Evolutionary conservation across 2,888 invertebrate species (phyloP).

Genomic region (Phlogophora meticulosa): DNA sequence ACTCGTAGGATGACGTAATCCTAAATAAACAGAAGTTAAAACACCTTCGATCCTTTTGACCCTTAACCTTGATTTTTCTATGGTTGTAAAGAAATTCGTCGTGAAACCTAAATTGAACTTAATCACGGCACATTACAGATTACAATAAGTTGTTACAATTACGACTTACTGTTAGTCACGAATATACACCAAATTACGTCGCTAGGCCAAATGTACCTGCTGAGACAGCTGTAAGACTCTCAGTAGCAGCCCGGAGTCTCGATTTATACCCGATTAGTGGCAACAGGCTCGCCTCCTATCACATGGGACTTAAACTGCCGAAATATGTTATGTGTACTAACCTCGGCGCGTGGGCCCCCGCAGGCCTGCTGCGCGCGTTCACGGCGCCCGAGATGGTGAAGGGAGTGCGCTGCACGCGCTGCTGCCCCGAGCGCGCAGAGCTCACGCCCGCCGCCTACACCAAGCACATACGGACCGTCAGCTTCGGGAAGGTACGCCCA

Average conservation of each 20-base stretch:
- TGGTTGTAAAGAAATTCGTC: background rate
- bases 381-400: conserved; percentile 96
- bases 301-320: too few relatives aligned
- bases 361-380: conserved; percentile 95
- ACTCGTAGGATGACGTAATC: background rate
- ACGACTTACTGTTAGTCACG: background rate
- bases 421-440: conserved; percentile 84
- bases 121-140: background rate
- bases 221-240: too few relatives aligned
- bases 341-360: too few relatives aligned
- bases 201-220: too few relatives aligned
- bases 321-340: too few relatives aligned
- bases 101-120: background rate
- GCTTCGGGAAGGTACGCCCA: conserved; percentile 93
- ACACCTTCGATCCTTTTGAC: too few relatives aligned
- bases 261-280: too few relatives aligned
- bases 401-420: conserved; percentile 96
- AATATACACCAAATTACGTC: too few relatives aligned
- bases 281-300: too few relatives aligned
- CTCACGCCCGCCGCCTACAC: conserved; percentile 80
- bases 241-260: too few relatives aligned
- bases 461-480: conserved; percentile 93
- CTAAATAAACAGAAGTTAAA: background rate
- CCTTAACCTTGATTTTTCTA: background rate
- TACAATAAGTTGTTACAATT: background rate